Evolutionary conservation across 2,113 vertebrate species (phyloP).

Genomic region (Syrmaticus mikado): DNA sequence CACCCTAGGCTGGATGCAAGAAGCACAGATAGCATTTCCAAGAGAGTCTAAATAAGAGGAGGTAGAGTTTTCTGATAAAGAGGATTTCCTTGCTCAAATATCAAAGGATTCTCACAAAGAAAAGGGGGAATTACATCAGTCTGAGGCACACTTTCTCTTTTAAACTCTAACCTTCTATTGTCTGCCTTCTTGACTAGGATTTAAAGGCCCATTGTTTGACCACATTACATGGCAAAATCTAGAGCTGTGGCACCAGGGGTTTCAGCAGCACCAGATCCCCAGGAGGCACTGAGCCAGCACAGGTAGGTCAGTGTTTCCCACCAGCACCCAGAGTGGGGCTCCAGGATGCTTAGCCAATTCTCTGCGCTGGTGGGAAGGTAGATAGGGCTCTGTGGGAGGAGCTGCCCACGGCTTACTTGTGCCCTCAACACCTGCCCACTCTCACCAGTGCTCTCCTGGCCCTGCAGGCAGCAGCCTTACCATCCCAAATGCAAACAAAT

Average conservation of each 20-base stretch:
- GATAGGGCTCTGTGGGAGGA: neutral
- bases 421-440: neutral
- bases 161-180: conserved; percentile 67
- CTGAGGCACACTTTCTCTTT: conserved; percentile 67
- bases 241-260: neutral
- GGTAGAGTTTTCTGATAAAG: conserved; percentile 71
- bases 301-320: conserved; percentile 36
- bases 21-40: conserved; percentile 32
- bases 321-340: neutral
- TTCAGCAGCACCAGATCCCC: neutral
- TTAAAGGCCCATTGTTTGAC: conserved; percentile 59
- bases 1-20: neutral
- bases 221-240: conserved; percentile 42
- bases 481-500: conserved; percentile 53
- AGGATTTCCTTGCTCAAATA: conserved; percentile 78
- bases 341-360: fast-evolving
- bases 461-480: neutral
- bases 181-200: conserved; percentile 64
- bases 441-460: neutral
- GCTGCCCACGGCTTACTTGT: fast-evolving
- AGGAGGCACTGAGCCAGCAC: neutral
- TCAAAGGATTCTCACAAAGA: conserved; percentile 69
- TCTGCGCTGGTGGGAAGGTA: fast-evolving
- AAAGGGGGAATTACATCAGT: conserved; percentile 68
- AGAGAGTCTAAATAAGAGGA: conserved; percentile 57